Conservation (phyloP, 1,140 invertebrate species). For the Magallana angulata region DNA sequence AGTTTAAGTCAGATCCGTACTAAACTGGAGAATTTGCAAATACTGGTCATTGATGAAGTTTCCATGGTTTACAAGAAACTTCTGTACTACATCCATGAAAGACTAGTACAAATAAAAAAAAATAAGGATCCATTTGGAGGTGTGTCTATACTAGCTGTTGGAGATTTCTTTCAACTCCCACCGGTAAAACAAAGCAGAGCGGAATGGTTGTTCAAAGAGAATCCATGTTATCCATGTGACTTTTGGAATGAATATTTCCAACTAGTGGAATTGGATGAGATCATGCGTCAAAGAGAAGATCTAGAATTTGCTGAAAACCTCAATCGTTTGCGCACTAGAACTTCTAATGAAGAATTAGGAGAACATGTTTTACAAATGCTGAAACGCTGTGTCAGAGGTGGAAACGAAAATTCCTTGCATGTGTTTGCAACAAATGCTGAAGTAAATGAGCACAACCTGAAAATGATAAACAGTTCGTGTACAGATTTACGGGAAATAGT, state of each 20-base stretch:
- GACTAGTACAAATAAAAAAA: constrained; percentile 32
- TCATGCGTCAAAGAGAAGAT: not conserved
- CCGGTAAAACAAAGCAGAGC: constrained; percentile 11
- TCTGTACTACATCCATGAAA: constrained; percentile 43
- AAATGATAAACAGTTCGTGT: not conserved
- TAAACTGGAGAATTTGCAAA: constrained; percentile 36
- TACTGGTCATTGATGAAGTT: constrained; percentile 55
- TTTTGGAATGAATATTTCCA: constrained; percentile 5
- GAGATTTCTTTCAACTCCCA: constrained; percentile 52
- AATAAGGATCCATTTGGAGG: not conserved
- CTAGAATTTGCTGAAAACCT: not conserved
- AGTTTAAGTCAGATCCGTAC: constrained; percentile 27
- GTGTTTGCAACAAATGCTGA: constrained; percentile 30
- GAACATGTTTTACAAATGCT: not conserved
- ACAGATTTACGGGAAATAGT: not conserved
- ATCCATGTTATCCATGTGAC: not conserved
- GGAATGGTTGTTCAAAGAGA: not conserved
- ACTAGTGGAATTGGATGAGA: not conserved
- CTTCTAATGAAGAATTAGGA: not conserved
- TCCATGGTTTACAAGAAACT: constrained; percentile 54
- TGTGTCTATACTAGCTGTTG: constrained; percentile 32
- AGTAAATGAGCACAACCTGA: constrained; percentile 26
- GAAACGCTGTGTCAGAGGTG: not conserved
- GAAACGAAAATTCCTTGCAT: no score
- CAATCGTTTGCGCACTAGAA: not conserved